A percentile compares a stretch with the other conserved stretches of the same genome.
Evolutionary conservation across 1,140 invertebrate genomes (phyloP).

Genomic region (Probaryconus sp.): DNA sequence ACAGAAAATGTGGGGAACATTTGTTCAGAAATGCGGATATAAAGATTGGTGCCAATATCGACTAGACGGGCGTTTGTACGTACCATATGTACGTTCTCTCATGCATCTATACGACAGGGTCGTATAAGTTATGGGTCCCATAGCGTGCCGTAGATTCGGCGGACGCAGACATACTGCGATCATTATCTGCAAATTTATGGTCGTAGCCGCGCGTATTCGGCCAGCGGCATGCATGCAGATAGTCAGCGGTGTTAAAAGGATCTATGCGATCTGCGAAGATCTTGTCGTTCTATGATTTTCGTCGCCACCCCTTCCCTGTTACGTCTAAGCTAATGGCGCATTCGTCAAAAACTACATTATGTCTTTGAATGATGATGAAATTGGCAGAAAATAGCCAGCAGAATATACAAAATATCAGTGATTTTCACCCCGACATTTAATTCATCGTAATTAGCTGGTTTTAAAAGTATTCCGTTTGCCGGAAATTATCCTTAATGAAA

Average conservation of each 20-base stretch:
- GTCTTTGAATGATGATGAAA: too few species aligned
- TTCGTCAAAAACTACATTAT: constrained; percentile 47
- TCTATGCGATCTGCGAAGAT: constrained; percentile 51
- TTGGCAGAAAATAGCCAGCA: too few species aligned
- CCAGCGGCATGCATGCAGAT: constrained; percentile 55
- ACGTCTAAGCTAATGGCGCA: constrained; percentile 28
- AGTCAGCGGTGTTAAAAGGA: constrained; percentile 59
- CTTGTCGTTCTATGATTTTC: constrained; percentile 50
- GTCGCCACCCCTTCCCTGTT: constrained; percentile 53
- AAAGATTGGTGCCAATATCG: constrained; percentile 53
- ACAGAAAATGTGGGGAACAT: constrained; percentile 49
- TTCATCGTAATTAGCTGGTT: too few species aligned
- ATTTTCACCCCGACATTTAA: too few species aligned
- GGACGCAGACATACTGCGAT: constrained; percentile 77
- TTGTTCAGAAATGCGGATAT: constrained; percentile 42
- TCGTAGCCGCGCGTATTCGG: constrained; percentile 47
- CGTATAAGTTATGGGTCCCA: constrained; percentile 76
- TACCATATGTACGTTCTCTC: constrained; percentile 54
- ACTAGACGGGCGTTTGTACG: constrained; percentile 38
- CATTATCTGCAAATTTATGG: constrained; percentile 77
- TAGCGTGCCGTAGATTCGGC: constrained; percentile 74
- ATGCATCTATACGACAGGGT: constrained; percentile 66
- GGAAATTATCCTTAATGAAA: too few species aligned
- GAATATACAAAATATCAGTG: too few species aligned
- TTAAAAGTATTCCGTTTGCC: too few species aligned